phyloP scores from a whole-genome alignment of 2,113 vertebrate genomes.

The Theristicus caerulescens region DNA sequence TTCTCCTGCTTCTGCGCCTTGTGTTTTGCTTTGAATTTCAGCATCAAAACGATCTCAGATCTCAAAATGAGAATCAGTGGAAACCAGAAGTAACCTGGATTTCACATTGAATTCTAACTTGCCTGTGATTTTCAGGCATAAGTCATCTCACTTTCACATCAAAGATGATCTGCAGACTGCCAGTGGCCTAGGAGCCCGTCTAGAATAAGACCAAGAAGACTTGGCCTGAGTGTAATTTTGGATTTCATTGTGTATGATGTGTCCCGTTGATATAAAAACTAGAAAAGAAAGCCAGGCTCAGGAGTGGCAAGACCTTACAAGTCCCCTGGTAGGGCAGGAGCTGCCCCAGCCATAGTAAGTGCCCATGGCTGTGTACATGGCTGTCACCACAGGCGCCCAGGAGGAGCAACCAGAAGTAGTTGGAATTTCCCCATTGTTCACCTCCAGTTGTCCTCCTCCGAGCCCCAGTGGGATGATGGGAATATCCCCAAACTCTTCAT shows the following conservation, averaged over 20 bases:
- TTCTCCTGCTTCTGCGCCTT: neutral
- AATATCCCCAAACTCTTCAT: neutral
- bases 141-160: neutral
- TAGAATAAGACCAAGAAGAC: neutral
- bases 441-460: neutral
- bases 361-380: fast-evolving
- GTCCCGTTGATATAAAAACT: neutral
- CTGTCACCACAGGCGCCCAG: neutral
- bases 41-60: neutral
- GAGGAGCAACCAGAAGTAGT: neutral
- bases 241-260: fast-evolving
- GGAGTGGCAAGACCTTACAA: neutral
- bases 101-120: neutral
- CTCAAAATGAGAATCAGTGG: neutral
- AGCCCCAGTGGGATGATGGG: neutral
- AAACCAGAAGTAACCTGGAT: neutral
- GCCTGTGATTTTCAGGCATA: neutral
- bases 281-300: neutral
- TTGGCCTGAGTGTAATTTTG: neutral
- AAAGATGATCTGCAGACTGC: neutral
- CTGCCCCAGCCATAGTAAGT: neutral
- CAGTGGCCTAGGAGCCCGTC: neutral
- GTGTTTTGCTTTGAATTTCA: slow-evolving; percentile 9
- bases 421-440: neutral
- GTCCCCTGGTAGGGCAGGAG: neutral